phyloP scores from a whole-genome alignment of 2,797 vertebrate genomes.

The Trachops cirrhosus region DNA sequence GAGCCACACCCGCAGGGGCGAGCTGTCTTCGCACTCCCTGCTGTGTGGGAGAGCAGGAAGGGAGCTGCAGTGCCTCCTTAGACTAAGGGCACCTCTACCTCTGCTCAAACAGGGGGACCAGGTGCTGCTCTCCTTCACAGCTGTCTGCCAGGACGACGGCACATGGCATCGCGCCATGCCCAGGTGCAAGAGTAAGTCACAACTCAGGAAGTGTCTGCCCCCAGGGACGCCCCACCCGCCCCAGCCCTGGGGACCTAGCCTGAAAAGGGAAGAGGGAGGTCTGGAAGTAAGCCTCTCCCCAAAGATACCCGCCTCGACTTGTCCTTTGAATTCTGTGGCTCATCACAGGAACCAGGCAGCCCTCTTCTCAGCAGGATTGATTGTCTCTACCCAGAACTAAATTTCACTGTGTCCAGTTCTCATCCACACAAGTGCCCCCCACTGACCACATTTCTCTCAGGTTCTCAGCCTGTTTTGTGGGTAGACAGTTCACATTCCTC shows the following conservation, averaged over 20 bases:
- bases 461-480: not conserved
- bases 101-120: conserved; percentile 76
- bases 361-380: not conserved
- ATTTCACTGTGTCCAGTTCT: not conserved
- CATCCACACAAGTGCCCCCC: not conserved
- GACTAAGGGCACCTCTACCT: conserved; percentile 10
- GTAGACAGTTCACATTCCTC: not conserved
- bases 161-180: conserved; percentile 91
- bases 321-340: not conserved
- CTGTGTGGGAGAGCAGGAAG: not conserved
- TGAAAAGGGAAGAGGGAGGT: not conserved
- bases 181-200: conserved; percentile 88
- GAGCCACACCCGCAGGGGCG: not conserved
- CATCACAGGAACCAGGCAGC: not conserved
- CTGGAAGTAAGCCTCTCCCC: not conserved
- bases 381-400: not conserved
- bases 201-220: not conserved
- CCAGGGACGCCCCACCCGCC: not conserved
- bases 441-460: not conserved
- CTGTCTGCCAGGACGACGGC: conserved; percentile 89
- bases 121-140: conserved; percentile 84
- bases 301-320: not conserved
- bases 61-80: not conserved
- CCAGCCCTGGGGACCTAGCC: not conserved
- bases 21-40: not conserved